These are phyloP conservation scores for Barbus barbus DNA, from an alignment of 2,113 vertebrate genomes.

Conservation along the genomic window DNA sequence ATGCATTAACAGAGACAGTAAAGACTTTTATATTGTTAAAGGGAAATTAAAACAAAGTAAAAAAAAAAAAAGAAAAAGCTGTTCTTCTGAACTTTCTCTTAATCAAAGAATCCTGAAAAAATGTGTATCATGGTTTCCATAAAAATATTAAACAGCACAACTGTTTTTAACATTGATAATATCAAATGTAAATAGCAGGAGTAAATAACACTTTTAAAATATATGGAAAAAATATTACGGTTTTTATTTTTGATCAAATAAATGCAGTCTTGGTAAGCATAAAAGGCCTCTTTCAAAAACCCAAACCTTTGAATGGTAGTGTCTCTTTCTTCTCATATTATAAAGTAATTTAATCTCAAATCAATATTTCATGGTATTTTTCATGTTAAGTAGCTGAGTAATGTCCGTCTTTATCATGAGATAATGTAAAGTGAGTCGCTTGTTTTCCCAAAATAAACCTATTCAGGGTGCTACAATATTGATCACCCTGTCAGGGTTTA, in stretches of 20 bases:
- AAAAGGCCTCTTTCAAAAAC: background rate
- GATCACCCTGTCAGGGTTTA: background rate
- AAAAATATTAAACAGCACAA: background rate
- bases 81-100: too few relatives aligned
- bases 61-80: too few relatives aligned
- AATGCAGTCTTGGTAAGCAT: background rate
- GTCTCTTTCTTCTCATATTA: background rate
- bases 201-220: background rate
- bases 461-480: background rate
- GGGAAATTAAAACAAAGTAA: too few relatives aligned
- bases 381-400: background rate
- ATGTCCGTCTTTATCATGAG: background rate
- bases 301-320: background rate
- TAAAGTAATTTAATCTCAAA: background rate
- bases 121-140: background rate
- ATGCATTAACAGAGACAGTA: too few relatives aligned
- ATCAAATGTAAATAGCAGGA: background rate
- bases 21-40: too few relatives aligned
- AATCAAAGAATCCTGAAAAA: too few relatives aligned
- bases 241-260: background rate
- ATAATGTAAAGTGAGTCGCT: background rate
- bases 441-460: background rate
- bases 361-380: background rate
- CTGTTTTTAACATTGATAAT: background rate
- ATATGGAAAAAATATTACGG: too few relatives aligned